These are phyloP conservation scores for Zingel zingel DNA, from an alignment of 2,113 vertebrate genomes.

Conservation along the genomic window DNA sequence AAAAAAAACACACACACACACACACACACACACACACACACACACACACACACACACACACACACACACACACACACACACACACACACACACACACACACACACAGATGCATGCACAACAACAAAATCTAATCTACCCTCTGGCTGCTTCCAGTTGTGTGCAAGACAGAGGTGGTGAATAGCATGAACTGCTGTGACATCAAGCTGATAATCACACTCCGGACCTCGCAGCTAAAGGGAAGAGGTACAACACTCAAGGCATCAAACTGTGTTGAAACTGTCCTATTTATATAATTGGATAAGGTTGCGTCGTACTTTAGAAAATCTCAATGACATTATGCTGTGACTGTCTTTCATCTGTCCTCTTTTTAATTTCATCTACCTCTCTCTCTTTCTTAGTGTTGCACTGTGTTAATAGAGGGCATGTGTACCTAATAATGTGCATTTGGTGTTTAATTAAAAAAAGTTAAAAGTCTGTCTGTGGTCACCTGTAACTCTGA, in stretches of 20 bases:
- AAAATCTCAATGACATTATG: conserved; percentile 28
- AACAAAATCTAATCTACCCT: conserved; percentile 35
- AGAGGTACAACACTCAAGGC: conserved; percentile 28
- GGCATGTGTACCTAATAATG: conserved; percentile 24
- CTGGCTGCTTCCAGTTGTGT: conserved; percentile 51
- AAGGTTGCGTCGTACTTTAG: conserved; percentile 20
- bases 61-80: not conserved
- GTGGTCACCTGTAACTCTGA: conserved; percentile 12
- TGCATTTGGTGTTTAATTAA: conserved; percentile 60
- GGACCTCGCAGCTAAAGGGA: conserved; percentile 26
- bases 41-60: not conserved
- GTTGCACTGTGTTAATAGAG: conserved; percentile 25
- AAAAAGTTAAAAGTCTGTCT: not conserved
- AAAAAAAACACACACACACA: too few relatives aligned
- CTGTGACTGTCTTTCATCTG: conserved; percentile 32
- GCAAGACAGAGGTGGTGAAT: conserved; percentile 41
- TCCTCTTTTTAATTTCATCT: conserved; percentile 31
- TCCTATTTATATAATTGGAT: conserved; percentile 46
- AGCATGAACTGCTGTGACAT: conserved; percentile 51
- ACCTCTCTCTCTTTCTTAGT: conserved; percentile 12
- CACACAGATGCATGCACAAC: conserved; percentile 9
- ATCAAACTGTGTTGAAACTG: conserved; percentile 25
- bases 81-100: not conserved
- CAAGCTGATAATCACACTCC: conserved; percentile 58
- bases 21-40: not conserved